Conservation (phyloP, 92 coral and sea anemone species). For the Anthopleura xanthogrammica region DNA sequence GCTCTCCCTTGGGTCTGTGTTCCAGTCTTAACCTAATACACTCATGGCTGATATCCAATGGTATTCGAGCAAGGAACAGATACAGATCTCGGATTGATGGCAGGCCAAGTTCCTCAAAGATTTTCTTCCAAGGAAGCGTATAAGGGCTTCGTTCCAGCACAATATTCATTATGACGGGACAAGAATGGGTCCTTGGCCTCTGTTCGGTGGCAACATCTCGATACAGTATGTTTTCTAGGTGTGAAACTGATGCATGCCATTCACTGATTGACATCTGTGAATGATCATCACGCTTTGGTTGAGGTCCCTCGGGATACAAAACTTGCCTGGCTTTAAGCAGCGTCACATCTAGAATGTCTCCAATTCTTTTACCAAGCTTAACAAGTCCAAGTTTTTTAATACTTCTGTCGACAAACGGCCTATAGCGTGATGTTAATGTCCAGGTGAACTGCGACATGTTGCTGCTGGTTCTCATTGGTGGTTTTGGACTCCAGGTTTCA, state of each 20-base stretch:
- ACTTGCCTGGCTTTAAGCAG: conserved; percentile 61
- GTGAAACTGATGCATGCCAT: conserved; percentile 47
- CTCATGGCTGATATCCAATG: conserved; percentile 86
- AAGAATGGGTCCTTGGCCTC: conserved; percentile 21
- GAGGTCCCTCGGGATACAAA: conserved; percentile 36
- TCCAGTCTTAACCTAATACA: conserved; percentile 88
- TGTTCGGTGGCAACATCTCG: conserved; percentile 45
- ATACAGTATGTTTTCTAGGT: conserved; percentile 54
- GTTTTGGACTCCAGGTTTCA: conserved; percentile 43
- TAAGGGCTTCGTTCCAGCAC: conserved; percentile 18
- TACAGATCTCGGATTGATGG: conserved; percentile 75
- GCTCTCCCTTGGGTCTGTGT: conserved; percentile 95
- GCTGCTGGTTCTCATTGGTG: conserved; percentile 53
- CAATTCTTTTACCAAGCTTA: conserved; percentile 80
- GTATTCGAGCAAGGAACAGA: conserved; percentile 72
- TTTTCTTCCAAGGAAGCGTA: conserved; percentile 46
- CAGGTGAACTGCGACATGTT: conserved; percentile 53
- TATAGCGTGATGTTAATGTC: conserved; percentile 82
- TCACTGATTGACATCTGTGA: conserved; percentile 17
- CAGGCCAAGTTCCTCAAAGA: conserved; percentile 71
- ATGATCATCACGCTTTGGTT: conserved; percentile 32
- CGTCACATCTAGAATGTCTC: conserved; percentile 66
- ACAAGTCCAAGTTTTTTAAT: conserved; percentile 90
- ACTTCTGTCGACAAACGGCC: conserved; percentile 87
- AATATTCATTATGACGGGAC: conserved; percentile 28